Base-by-base conservation (phyloP, 1,140 invertebrate species). In the Temnothorax longispinosus region DNA sequence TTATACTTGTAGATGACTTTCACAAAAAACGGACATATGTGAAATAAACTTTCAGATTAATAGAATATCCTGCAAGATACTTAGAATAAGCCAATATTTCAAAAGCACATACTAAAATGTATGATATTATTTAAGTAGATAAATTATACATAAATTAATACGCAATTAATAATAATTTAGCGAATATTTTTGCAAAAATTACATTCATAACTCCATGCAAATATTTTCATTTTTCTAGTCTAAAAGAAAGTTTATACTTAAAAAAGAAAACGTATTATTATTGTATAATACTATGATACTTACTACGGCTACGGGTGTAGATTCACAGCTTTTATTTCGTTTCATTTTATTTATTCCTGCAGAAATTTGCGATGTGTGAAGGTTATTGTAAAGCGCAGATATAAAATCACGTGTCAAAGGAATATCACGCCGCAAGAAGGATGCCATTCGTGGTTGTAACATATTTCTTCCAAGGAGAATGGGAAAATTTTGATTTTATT, bases 271-370 rank as follows among this genome's bases (percentile, higher is more conserved):
- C 44, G 10, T 11, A 47, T 47, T 8, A 47, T 38, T 75, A 38
- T 32, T n/a, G 18, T 13, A 18, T 50, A 38, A n/a, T 18, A 18
- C 5, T 15, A 18, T 75, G 6, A 18, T 76, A 90, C 89, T 44
- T 67, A 90, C 89, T 7, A 90, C 35, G 10, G 89, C 89, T 56
- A 90, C 60, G 0, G 75, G 32, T 15, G 50, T 10, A 1, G 71
- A 3, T n/a, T 90, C 58, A 5, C 85, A 85, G 3, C 0, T 35
- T 60, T 11, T 77, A 3, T 62, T n/a, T n/a, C 4, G n/a, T 62
- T 44, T 41, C 1, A 0, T 0, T 15, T 50, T 78, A n/a, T 4
- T 27, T 54, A 56, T 86, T 21, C 64, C 56, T 0, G 75, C 13
- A 3, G 4, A 1, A 72, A 44, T 58, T 50, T 50, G 72, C n/a